Evolutionary conservation across 2,797 vertebrate genomes (phyloP).

Genomic region (Cossypha caffra): DNA sequence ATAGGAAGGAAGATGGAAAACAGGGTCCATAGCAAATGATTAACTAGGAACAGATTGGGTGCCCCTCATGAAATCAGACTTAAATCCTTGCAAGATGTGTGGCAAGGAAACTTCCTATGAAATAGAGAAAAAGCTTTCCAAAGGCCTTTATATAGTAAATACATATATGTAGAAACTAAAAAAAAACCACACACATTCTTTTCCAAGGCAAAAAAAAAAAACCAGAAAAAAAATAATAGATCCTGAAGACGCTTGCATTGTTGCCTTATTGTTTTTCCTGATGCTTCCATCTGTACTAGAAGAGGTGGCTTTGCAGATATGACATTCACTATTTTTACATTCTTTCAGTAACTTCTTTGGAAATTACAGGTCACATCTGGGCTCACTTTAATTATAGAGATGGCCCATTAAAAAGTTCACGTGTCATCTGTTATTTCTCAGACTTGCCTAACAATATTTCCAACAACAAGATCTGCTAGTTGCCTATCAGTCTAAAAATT

Average conservation of each 20-base stretch:
- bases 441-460: not conserved
- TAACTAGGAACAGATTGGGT: not conserved
- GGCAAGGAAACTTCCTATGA: not conserved
- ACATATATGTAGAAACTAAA: not conserved
- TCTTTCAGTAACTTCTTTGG: not conserved
- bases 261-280: not conserved
- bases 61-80: not conserved
- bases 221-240: not conserved
- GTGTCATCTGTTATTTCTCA: not conserved
- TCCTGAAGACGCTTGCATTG: not conserved
- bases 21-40: not conserved
- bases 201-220: not conserved
- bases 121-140: not conserved
- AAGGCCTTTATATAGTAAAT: not conserved
- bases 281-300: not conserved
- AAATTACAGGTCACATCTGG: not conserved
- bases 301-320: not conserved
- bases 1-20: not conserved
- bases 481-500: not conserved
- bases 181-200: not conserved
- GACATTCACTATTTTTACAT: not conserved
- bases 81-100: not conserved
- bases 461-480: not conserved
- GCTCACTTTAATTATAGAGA: not conserved
- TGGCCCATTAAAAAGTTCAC: not conserved